phyloP scores from a whole-genome alignment of 2,888 invertebrate genomes.

The Endotricha flammealis region DNA sequence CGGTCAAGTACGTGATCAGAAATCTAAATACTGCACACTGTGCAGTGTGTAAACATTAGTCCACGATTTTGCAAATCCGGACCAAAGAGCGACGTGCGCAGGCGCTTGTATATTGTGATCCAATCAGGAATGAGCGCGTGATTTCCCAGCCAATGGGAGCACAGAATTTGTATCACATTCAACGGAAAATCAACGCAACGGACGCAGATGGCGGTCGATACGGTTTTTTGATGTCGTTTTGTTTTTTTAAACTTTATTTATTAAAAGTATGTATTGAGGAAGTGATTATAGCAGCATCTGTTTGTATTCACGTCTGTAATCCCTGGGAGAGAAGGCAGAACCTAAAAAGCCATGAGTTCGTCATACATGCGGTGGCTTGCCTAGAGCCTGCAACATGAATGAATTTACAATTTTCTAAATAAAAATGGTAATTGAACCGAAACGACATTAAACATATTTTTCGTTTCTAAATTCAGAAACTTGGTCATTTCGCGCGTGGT shows the following conservation, averaged over 20 bases:
- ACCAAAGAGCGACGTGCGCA: conserved; percentile 15
- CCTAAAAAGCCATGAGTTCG: no score
- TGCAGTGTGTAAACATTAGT: no score
- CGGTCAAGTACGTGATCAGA: no score
- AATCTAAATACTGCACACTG: no score
- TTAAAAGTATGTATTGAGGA: neutral
- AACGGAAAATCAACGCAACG: conserved; percentile 29
- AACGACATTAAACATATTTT: no score
- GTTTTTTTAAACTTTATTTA: conserved; percentile 4
- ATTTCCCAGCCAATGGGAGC: conserved; percentile 24
- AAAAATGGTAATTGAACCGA: no score
- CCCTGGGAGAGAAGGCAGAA: no score
- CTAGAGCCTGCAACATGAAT: no score
- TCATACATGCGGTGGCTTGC: no score
- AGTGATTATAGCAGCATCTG: neutral
- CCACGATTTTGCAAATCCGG: no score
- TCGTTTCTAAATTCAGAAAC: neutral
- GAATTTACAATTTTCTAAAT: no score
- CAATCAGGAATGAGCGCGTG: conserved; percentile 23
- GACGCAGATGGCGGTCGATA: conserved; percentile 30
- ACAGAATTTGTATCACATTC: conserved; percentile 17
- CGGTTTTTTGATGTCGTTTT: conserved; percentile 14
- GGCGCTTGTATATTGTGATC: conserved; percentile 23
- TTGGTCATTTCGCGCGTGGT: conserved; percentile 10
- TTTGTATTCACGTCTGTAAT: no score